Percentiles rank a stretch among this genome's conserved stretches.
These are phyloP conservation scores for Lasiurus borealis DNA, from an alignment of 2,113 vertebrate genomes.

Conservation along the genomic window DNA sequence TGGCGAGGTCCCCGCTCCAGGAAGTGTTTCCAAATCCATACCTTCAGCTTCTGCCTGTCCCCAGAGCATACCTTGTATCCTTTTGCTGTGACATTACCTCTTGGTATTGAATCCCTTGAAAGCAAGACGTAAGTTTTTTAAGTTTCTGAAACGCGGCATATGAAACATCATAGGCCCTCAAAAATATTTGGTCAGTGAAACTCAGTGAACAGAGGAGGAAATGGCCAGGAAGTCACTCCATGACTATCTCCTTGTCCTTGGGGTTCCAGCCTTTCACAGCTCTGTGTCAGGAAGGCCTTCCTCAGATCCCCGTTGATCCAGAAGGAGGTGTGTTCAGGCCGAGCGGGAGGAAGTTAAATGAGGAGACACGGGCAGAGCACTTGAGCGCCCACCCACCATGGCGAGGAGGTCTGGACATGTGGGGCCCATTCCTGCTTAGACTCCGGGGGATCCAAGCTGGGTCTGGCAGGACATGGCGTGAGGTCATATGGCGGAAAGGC, in stretches of 20 bases:
- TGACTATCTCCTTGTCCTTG: neutral
- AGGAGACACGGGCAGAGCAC: neutral
- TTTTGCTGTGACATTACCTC: neutral
- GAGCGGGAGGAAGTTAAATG: neutral
- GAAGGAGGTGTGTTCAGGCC: neutral
- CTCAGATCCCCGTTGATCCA: neutral
- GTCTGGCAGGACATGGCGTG: neutral
- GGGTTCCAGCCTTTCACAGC: neutral
- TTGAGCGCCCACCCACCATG: fast-evolving
- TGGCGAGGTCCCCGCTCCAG: neutral
- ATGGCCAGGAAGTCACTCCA: neutral
- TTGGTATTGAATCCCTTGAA: neutral
- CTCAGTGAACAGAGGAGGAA: neutral
- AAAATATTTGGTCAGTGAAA: neutral
- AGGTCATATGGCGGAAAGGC: neutral
- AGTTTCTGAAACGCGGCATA: neutral
- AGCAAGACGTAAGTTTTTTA: neutral
- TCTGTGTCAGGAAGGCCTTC: neutral
- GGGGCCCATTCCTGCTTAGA: neutral
- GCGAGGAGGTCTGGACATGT: neutral
- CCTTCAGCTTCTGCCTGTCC: neutral
- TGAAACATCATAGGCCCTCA: neutral
- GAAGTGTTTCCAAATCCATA: neutral
- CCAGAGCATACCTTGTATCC: neutral
- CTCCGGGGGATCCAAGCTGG: neutral